phyloP scores from a whole-genome alignment of 2,888 invertebrate species.

The Lithophane socia region DNA sequence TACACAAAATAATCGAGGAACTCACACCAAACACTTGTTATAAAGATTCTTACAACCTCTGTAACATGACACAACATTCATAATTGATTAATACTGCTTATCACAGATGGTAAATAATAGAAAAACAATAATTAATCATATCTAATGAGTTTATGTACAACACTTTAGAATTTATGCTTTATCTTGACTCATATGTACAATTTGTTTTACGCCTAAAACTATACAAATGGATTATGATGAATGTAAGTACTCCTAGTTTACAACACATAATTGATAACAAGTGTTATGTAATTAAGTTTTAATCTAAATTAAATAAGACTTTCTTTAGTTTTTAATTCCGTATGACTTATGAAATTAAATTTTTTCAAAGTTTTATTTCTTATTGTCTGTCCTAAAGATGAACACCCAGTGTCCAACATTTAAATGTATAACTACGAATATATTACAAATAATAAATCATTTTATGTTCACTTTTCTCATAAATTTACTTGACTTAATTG shows the following conservation, averaged over 20 bases:
- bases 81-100: slow-evolving; percentile 77
- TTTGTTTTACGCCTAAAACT: slow-evolving; percentile 71
- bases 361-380: slow-evolving; percentile 69
- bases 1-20: background rate
- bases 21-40: background rate
- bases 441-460: slow-evolving; percentile 64
- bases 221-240: slow-evolving; percentile 68
- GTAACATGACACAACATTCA: slow-evolving; percentile 68
- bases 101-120: slow-evolving; percentile 82
- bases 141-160: slow-evolving; percentile 84
- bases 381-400: slow-evolving; percentile 79
- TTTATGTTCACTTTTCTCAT: slow-evolving; percentile 45
- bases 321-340: slow-evolving; percentile 55
- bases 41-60: slow-evolving; percentile 48
- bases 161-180: slow-evolving; percentile 89
- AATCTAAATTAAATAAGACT: slow-evolving; percentile 60
- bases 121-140: slow-evolving; percentile 69
- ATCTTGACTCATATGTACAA: slow-evolving; percentile 83
- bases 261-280: slow-evolving; percentile 58
- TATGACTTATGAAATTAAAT: slow-evolving; percentile 68
- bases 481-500: slow-evolving; percentile 67
- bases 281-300: slow-evolving; percentile 49
- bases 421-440: slow-evolving; percentile 63
- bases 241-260: slow-evolving; percentile 54
- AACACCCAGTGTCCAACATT: slow-evolving; percentile 75